Percentiles rank a stretch among this genome's conserved stretches.
Conservation (phyloP, 2,113 vertebrate species). For the Anolis carolinensis region DNA sequence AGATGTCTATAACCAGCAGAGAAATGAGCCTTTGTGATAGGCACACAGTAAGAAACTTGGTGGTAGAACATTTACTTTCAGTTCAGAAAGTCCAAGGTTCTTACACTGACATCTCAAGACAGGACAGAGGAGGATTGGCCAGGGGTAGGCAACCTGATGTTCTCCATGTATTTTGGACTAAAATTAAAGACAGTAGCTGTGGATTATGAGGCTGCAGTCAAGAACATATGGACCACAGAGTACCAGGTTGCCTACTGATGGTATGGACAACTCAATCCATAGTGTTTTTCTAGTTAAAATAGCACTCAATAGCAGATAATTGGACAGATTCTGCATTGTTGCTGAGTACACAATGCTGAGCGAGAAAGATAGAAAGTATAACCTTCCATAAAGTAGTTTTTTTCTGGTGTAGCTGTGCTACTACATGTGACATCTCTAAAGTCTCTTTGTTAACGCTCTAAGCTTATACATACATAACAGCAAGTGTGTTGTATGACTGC, state of each 20-base stretch:
- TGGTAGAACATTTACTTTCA: neutral
- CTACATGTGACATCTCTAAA: neutral
- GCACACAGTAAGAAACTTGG: neutral
- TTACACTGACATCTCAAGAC: neutral
- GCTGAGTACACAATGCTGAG: no score
- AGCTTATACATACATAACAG: no score
- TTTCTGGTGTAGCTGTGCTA: slow-evolving; percentile 14
- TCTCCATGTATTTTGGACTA: neutral
- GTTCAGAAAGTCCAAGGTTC: neutral
- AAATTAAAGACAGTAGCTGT: neutral
- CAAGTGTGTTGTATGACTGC: neutral
- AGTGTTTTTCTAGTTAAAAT: neutral
- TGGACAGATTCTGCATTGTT: neutral
- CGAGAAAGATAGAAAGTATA: neutral
- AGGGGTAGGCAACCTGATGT: neutral
- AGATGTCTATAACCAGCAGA: slow-evolving; percentile 56
- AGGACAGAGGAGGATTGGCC: neutral
- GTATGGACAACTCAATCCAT: no score
- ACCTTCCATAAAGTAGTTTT: neutral
- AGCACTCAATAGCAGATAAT: neutral
- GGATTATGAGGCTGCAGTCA: neutral
- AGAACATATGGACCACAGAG: neutral
- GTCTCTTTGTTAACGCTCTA: neutral
- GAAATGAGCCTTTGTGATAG: slow-evolving; percentile 46
- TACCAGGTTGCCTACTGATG: no score